Evolutionary conservation across 2,888 invertebrate genomes (phyloP).

Genomic region (Tiphia femorata): DNA sequence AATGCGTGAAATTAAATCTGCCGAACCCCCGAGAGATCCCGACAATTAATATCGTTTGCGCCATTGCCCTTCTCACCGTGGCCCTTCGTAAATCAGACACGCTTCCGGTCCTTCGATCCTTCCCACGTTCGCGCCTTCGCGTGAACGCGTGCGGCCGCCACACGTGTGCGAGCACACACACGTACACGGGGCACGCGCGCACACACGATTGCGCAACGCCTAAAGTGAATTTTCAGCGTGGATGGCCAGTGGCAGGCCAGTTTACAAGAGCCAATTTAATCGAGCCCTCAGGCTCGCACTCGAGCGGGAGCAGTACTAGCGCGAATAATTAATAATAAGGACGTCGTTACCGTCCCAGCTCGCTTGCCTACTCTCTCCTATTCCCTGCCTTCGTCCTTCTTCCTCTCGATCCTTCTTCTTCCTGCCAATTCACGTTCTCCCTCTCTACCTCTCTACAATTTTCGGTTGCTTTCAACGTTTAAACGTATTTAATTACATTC

Average conservation of each 20-base stretch:
- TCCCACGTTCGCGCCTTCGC: conserved; percentile 25
- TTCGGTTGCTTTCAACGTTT: too few species aligned
- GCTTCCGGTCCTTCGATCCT: too few species aligned
- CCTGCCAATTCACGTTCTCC: not conserved
- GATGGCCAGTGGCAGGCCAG: conserved; percentile 9
- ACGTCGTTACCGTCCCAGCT: conserved; percentile 17
- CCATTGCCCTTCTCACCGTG: too few species aligned
- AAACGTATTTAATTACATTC: too few species aligned
- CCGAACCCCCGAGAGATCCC: too few species aligned
- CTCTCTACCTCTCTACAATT: not conserved
- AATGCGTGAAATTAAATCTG: too few species aligned
- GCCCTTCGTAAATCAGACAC: too few species aligned
- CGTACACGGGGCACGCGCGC: not conserved
- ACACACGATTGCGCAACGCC: not conserved
- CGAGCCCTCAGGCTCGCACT: conserved; percentile 19
- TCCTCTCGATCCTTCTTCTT: not conserved
- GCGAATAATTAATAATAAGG: conserved; percentile 40
- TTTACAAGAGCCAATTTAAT: conserved; percentile 37
- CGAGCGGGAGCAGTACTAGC: conserved; percentile 12
- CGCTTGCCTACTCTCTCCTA: not conserved
- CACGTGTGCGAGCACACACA: too few species aligned
- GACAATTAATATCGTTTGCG: too few species aligned
- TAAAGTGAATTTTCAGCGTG: conserved; percentile 18
- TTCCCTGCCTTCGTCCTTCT: not conserved
- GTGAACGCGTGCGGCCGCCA: not conserved